A percentile compares a stretch with the other conserved stretches of the same genome.
These are phyloP conservation scores for Labeo rohita DNA, from an alignment of 2,113 vertebrate species.

Conservation along the genomic window DNA sequence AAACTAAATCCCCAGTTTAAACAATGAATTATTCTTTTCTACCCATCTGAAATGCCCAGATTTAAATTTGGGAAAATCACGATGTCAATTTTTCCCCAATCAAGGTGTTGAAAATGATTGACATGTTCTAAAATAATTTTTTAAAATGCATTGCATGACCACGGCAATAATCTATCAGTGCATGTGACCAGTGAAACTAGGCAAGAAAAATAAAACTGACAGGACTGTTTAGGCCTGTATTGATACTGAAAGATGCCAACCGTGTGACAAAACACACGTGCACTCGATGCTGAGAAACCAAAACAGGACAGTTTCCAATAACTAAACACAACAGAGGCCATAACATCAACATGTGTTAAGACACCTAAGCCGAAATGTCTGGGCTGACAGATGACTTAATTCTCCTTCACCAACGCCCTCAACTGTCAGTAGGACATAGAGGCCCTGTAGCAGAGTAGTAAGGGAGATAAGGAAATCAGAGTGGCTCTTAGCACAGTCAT, in stretches of 20 bases:
- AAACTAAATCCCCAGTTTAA: no score
- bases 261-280: background rate
- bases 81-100: background rate
- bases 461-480: constrained; percentile 30
- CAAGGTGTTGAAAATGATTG: no score
- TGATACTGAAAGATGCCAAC: background rate
- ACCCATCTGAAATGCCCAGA: no score
- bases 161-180: background rate
- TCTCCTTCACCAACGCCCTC: background rate
- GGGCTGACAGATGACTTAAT: background rate
- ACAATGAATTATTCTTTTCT: no score
- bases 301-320: background rate
- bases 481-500: constrained; percentile 4
- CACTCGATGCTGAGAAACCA: background rate
- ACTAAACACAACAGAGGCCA: background rate
- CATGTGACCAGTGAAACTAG: background rate
- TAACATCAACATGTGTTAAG: background rate
- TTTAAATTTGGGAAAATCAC: background rate
- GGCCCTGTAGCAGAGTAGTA: background rate
- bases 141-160: no score
- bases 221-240: background rate
- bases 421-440: background rate
- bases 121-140: no score
- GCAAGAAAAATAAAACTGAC: background rate
- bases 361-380: background rate